Conservation (phyloP, 2,797 vertebrate species). For the Xiphorhynchus erythropygius region DNA sequence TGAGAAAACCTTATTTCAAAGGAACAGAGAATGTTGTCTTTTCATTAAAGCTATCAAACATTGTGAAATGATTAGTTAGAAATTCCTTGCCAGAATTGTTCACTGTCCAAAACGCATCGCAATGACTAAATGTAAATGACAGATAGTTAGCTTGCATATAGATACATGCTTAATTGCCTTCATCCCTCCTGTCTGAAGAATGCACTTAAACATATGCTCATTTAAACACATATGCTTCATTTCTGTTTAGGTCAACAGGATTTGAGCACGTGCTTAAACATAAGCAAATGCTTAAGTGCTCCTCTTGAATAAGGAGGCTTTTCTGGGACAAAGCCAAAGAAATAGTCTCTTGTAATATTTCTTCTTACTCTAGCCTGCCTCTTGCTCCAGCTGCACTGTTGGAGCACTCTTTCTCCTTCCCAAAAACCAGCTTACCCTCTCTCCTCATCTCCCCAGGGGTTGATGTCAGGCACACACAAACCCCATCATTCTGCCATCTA, state of each 20-base stretch:
- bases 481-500: not conserved
- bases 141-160: conserved; percentile 53
- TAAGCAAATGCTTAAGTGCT: conserved; percentile 36
- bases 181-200: conserved; percentile 44
- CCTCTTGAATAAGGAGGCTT: not conserved
- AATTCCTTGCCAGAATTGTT: conserved; percentile 45
- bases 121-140: conserved; percentile 51
- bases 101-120: conserved; percentile 51
- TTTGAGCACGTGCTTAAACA: conserved; percentile 45
- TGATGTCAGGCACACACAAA: not conserved
- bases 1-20: not conserved
- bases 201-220: conserved; percentile 54
- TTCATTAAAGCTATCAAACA: conserved; percentile 41
- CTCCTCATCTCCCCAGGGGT: not conserved
- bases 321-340: not conserved
- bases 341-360: not conserved
- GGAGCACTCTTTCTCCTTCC: not conserved
- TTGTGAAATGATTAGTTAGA: conserved; percentile 37
- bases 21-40: not conserved
- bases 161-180: conserved; percentile 49
- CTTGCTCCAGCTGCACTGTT: not conserved
- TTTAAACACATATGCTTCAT: conserved; percentile 59
- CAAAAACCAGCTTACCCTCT: not conserved
- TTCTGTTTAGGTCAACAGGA: conserved; percentile 51
- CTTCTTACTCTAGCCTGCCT: not conserved